These are phyloP conservation scores for Apotomis betuletana DNA, from an alignment of 2,888 invertebrate species.

Conservation along the genomic window DNA sequence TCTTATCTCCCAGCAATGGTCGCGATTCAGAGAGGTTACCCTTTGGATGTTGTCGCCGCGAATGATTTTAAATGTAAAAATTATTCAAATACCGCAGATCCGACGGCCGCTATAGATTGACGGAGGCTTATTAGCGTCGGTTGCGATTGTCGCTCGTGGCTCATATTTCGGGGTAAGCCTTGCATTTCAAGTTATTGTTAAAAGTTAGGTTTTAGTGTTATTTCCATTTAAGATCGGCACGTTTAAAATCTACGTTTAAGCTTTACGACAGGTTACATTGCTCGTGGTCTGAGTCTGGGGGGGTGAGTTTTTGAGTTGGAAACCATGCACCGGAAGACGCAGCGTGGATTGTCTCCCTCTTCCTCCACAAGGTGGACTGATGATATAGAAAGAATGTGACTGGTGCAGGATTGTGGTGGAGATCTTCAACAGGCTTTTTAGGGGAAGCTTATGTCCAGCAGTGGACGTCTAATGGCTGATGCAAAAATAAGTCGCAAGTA, in stretches of 20 bases:
- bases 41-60: conserved; percentile 82
- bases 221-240: not conserved
- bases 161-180: conserved; percentile 22
- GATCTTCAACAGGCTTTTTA: too few relatives aligned
- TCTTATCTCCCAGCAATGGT: conserved; percentile 80
- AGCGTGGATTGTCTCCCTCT: too few relatives aligned
- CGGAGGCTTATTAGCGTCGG: conserved; percentile 63
- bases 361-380: too few relatives aligned
- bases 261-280: too few relatives aligned
- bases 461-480: too few relatives aligned
- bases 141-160: conserved; percentile 14
- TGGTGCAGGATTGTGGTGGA: too few relatives aligned
- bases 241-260: not conserved
- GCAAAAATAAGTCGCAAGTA: too few relatives aligned
- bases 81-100: conserved; percentile 79
- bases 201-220: conserved; percentile 3
- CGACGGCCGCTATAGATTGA: conserved; percentile 69
- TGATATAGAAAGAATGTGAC: too few relatives aligned
- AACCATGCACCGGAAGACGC: too few relatives aligned
- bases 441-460: too few relatives aligned
- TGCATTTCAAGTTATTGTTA: conserved; percentile 19
- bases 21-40: conserved; percentile 81
- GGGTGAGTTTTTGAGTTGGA: too few relatives aligned
- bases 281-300: too few relatives aligned
- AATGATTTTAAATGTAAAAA: conserved; percentile 84